Base-by-base conservation (phyloP, 2,113 vertebrate species). In the Baryphthengus martii region DNA sequence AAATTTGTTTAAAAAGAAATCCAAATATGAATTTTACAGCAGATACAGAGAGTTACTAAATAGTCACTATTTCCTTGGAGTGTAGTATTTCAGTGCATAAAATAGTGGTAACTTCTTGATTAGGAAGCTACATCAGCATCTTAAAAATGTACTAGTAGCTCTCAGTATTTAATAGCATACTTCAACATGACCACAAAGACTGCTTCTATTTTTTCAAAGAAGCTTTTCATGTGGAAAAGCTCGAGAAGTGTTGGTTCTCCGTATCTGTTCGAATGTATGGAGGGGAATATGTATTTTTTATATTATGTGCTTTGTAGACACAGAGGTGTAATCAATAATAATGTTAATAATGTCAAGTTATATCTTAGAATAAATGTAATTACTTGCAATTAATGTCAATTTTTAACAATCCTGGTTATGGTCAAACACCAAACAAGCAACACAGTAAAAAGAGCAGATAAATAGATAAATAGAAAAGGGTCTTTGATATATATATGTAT, bases 351-450 rank as follows among this genome's bases (percentile, higher is more conserved):
- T 39, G 62, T 63, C 47, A 82, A 86, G 21, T 79, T 88, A 26
- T 75, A 63, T 84, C 40, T 93, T 85, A 85, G 83, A 90, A 94
- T 96, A 95, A 93, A 96, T 77, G 24, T 71, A 85, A 85, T 74
- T 84, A 33, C 42, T 89, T 90, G 39, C 11, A 83, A 72, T 62
- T 84, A 76, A 72, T 82, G 49, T 76, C 61, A 95, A 21, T 63
- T 83, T 20, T 81, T 92, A 91, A 79, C 37, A 90, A 24, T 39
- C 26, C 47, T 82, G 35, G 26, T 73, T 83, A 49, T 21, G 53
- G 25, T 84, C 49, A 67, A 91, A 70, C 55, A 77, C 23, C 9
- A 70, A 73, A 15, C 28, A 81, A 89, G 12, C 31, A 67, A 71
- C 28, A 61, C 21, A 77, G n/a, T 61, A 42, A 82, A 45, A 85